These are phyloP conservation scores for Morpho helenor DNA, from an alignment of 2,888 invertebrate genomes.

Conservation along the genomic window DNA sequence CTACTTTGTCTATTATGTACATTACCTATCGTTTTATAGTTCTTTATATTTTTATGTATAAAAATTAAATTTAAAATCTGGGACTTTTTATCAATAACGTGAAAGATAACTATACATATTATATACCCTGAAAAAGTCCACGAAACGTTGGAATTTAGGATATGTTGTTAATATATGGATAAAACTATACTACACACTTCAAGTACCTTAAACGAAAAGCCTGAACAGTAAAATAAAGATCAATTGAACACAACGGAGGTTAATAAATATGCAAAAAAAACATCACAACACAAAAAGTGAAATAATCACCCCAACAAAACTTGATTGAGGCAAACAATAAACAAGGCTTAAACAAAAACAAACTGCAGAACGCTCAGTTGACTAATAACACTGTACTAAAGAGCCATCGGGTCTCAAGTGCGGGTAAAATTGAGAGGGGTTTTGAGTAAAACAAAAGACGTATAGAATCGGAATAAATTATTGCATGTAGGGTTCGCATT, in stretches of 20 bases:
- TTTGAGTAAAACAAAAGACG: slow-evolving; percentile 36
- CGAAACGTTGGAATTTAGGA: too few relatives aligned
- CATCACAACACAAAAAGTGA: slow-evolving; percentile 14
- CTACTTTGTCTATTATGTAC: too few relatives aligned
- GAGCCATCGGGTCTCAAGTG: slow-evolving; percentile 56
- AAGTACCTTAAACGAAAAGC: too few relatives aligned
- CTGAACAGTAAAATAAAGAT: background rate
- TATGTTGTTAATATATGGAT: too few relatives aligned
- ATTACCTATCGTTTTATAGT: too few relatives aligned
- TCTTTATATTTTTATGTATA: too few relatives aligned
- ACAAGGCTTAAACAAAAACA: slow-evolving; percentile 43
- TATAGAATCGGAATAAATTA: slow-evolving; percentile 59
- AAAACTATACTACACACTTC: too few relatives aligned
- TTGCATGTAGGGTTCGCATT: slow-evolving; percentile 56
- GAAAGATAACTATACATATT: too few relatives aligned
- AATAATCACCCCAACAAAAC: slow-evolving; percentile 27
- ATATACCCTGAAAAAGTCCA: too few relatives aligned
- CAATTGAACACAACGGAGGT: background rate
- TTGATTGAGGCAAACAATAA: slow-evolving; percentile 36
- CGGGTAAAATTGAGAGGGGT: slow-evolving; percentile 35
- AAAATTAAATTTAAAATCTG: too few relatives aligned
- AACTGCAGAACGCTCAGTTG: slow-evolving; percentile 47
- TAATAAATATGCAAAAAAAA: slow-evolving; percentile 9
- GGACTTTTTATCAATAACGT: too few relatives aligned
- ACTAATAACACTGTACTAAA: slow-evolving; percentile 61